Conservation (phyloP, 2,888 invertebrate species). For the Conomelus anceps region DNA sequence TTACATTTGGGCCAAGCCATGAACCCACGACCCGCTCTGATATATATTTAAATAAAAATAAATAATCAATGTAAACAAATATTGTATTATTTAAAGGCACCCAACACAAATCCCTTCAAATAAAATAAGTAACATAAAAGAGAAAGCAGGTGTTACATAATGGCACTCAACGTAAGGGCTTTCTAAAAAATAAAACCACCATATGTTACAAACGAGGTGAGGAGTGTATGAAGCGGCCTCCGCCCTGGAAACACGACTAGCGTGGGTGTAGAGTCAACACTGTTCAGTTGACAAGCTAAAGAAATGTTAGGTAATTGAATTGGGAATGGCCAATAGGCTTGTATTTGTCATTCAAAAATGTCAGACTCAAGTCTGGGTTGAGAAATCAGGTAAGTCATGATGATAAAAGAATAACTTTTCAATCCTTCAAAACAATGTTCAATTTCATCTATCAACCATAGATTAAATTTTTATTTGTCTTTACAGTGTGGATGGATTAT, state of each 20-base stretch:
- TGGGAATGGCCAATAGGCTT: neutral
- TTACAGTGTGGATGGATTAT: neutral
- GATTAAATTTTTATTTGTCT: neutral
- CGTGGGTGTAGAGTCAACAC: neutral
- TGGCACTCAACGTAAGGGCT: too few relatives aligned
- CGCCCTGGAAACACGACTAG: neutral
- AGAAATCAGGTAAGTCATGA: neutral
- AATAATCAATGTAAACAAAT: too few relatives aligned
- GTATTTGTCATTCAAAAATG: neutral
- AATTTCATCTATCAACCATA: neutral
- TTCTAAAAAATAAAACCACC: too few relatives aligned
- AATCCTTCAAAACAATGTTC: neutral
- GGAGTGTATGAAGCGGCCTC: neutral
- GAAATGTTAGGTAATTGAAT: neutral
- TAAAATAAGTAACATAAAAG: too few relatives aligned
- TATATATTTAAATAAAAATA: too few relatives aligned
- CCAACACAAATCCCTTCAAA: too few relatives aligned
- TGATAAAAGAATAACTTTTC: neutral
- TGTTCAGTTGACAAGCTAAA: neutral
- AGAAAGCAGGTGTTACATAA: too few relatives aligned
- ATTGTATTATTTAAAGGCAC: too few relatives aligned
- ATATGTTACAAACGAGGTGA: too few relatives aligned
- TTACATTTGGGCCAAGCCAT: too few relatives aligned
- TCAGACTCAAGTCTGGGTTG: neutral
- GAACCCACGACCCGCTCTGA: too few relatives aligned